Evolutionary conservation across 2,888 invertebrate genomes (phyloP).

Genomic region (Cheilosia scutellata): DNA sequence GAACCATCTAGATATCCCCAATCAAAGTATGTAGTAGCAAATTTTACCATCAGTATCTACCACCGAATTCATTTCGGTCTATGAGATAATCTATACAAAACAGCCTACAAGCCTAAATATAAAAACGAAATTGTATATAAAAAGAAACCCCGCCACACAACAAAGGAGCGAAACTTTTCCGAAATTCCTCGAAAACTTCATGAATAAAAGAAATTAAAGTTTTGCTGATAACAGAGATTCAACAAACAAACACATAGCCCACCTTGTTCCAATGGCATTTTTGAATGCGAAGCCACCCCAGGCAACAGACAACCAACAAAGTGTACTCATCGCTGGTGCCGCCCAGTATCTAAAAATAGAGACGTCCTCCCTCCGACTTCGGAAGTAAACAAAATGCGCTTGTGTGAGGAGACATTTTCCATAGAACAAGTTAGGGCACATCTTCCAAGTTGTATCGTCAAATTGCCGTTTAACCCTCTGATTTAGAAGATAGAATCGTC

Average conservation of each 20-base stretch:
- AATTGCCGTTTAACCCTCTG: slow-evolving; percentile 21
- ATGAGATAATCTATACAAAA: not conserved
- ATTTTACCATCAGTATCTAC: too few species aligned
- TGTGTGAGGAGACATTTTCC: slow-evolving; percentile 7
- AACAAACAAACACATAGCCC: slow-evolving; percentile 14
- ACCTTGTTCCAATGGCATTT: not conserved
- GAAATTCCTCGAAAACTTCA: slow-evolving; percentile 8
- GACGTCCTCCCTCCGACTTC: slow-evolving; percentile 4
- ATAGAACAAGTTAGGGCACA: not conserved
- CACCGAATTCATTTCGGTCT: not conserved
- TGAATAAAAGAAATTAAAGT: slow-evolving; percentile 20
- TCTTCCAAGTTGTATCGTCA: slow-evolving; percentile 11
- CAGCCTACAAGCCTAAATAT: not conserved
- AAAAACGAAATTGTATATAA: not conserved
- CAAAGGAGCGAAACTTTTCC: slow-evolving; percentile 1
- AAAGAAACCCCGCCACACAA: slow-evolving; percentile 2
- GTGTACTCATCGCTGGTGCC: not conserved
- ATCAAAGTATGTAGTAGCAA: too few species aligned
- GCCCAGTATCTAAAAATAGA: slow-evolving; percentile 3
- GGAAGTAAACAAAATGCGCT: slow-evolving; percentile 26
- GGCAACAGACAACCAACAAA: not conserved
- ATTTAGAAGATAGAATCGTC: not conserved
- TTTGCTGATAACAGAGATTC: slow-evolving; percentile 26
- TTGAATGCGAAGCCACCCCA: not conserved
- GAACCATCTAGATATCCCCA: too few species aligned